A percentile compares a stretch with the other conserved stretches of the same genome.
phyloP scores from a whole-genome alignment of 2,113 vertebrate species.

The Rhadina sibilatrix region DNA sequence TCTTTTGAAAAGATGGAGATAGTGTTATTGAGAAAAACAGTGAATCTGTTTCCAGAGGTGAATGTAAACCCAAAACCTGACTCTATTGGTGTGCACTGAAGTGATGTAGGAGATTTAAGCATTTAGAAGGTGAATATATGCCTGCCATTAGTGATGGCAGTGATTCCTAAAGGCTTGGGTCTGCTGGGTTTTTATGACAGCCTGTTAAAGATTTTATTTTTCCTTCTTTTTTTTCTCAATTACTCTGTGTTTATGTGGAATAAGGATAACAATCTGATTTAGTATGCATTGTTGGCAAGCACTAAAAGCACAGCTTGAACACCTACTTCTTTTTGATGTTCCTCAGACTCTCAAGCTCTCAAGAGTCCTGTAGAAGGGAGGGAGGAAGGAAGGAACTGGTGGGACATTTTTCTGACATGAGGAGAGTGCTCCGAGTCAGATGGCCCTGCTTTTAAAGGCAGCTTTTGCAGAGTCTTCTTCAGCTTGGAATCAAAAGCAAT shows the following conservation, averaged over 20 bases:
- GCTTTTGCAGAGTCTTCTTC: neutral
- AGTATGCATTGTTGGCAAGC: neutral
- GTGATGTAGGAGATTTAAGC: neutral
- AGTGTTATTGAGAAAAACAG: neutral
- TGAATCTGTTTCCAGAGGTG: neutral
- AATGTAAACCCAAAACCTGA: neutral
- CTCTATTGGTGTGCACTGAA: neutral
- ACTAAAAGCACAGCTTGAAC: neutral
- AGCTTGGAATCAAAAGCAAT: neutral
- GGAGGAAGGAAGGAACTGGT: neutral
- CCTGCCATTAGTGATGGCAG: neutral
- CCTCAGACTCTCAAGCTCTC: neutral
- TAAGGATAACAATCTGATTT: neutral
- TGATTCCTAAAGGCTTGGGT: neutral
- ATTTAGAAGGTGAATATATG: neutral
- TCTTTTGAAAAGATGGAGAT: neutral
- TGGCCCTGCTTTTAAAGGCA: neutral
- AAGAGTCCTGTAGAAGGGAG: neutral
- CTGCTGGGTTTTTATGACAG: neutral
- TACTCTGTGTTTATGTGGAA: neutral
- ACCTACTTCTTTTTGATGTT: neutral
- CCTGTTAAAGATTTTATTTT: neutral
- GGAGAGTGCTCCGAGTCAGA: neutral
- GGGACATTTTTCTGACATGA: neutral
- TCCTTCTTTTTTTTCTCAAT: neutral